Evolutionary conservation across 2,113 vertebrate genomes (phyloP).

Genomic region (Erythrolamprus reginae): DNA sequence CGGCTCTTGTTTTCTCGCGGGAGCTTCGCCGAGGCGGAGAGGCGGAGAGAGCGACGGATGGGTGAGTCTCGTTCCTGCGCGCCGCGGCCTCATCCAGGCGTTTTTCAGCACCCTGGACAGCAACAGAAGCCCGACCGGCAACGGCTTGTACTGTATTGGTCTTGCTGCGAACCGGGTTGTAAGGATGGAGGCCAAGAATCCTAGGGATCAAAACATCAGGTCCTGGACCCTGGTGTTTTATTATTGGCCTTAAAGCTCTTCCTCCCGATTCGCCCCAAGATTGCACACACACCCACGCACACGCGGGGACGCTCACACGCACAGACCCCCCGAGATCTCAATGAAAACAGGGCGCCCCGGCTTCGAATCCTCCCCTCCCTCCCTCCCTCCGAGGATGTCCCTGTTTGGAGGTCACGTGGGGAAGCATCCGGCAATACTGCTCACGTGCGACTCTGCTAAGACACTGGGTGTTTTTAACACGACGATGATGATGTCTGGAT

Average conservation of each 20-base stretch:
- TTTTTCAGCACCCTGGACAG: conserved; percentile 15
- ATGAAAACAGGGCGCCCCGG: not conserved
- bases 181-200: not conserved
- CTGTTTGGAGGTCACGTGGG: not conserved
- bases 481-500: no score
- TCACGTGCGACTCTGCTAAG: not conserved
- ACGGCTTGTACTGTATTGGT: not conserved
- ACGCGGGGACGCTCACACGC: no score
- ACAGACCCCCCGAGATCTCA: no score
- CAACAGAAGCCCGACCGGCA: not conserved
- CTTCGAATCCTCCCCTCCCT: not conserved
- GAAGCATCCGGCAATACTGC: no score
- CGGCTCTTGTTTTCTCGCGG: not conserved
- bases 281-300: not conserved
- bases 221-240: no score
- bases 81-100: not conserved
- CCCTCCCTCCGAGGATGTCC: not conserved
- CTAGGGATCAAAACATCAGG: not conserved
- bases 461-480: not conserved
- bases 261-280: not conserved
- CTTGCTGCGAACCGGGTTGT: not conserved
- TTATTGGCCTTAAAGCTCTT: not conserved
- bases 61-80: not conserved
- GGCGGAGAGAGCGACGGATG: not conserved
- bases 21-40: not conserved